Base-by-base conservation (phyloP, 2,113 vertebrate genomes). In the Anguilla japonica region DNA sequence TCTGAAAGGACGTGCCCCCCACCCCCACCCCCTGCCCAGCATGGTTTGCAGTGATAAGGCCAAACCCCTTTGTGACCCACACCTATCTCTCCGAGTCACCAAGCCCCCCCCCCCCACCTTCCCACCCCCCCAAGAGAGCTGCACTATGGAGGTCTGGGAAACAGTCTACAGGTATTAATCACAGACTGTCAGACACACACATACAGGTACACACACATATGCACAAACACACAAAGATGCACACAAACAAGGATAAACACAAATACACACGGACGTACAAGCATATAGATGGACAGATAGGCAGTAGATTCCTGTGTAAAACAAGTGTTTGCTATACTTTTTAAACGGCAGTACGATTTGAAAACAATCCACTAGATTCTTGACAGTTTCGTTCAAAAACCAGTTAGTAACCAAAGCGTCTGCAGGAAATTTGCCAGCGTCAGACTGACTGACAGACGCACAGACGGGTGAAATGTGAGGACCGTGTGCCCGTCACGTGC, bases 41-140 rank as follows among this genome's bases (percentile, higher is more conserved):
- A 39, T 81, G 89, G 87, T 8, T 84, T 15, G 16, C 83, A 84
- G 5, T 1, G 87, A 84, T 82, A 91, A 90, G 81, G 41, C 50
- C 86, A 81, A 29, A 86, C 41, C 34, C 79, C 83, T 90, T 91
- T 89, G 78, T 46, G 60, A 57, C 40, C 87, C 81, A 85, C 1
- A 89, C 13, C 63, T 2, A 87, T 85, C 14, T 83, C 71, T 40
- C 56, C 39, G 60, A 82, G 84, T 26, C 40, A 82, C 63, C 85
- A 2, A 63, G 16, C 34, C 83, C 43, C 0, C 34, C 83, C 43
- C 0, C 8, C 18, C 18, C 15, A 14, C 5, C 0, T 9, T 9
- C 43, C 43, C 43, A 46, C 43, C 50, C 50, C 50, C 50, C 50
- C 50, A 11, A 11, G 13, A 11, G 13, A 11, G 13, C 11, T 11